Conservation (phyloP, 2,888 invertebrate genomes). For the Terebella lapidaria region DNA sequence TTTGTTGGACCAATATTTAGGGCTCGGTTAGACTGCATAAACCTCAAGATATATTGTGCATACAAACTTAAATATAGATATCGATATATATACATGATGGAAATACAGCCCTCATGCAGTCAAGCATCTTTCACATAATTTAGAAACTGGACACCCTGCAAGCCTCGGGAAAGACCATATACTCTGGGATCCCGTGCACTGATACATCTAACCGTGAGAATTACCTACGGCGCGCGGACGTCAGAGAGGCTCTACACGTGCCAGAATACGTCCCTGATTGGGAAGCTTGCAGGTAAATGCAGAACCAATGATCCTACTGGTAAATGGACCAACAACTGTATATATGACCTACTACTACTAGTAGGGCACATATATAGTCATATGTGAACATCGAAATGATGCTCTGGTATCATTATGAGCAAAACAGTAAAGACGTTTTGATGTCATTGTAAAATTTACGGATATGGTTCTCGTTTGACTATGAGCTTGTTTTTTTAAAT, state of each 20-base stretch:
- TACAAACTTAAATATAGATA: background rate
- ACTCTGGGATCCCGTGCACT: slow-evolving; percentile 14
- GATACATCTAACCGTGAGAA: slow-evolving; percentile 18
- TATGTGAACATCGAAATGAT: no score
- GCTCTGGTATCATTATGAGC: no score
- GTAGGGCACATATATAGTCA: no score
- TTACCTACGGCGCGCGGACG: slow-evolving; percentile 17
- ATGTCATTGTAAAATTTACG: no score
- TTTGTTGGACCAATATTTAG: no score
- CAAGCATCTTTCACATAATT: background rate
- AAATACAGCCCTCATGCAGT: background rate
- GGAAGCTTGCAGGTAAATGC: slow-evolving; percentile 17
- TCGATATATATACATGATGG: background rate
- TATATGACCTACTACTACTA: no score
- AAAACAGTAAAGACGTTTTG: no score
- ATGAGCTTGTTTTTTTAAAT: no score
- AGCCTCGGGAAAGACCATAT: background rate
- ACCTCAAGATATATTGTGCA: background rate
- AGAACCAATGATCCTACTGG: no score
- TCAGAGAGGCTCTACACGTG: slow-evolving; percentile 17
- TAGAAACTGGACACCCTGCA: background rate
- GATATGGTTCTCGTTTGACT: no score
- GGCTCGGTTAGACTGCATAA: background rate
- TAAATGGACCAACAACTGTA: no score
- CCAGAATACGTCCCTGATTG: slow-evolving; percentile 14